Base-by-base conservation (phyloP, 2,888 invertebrate species). In the Volucella inflata region DNA sequence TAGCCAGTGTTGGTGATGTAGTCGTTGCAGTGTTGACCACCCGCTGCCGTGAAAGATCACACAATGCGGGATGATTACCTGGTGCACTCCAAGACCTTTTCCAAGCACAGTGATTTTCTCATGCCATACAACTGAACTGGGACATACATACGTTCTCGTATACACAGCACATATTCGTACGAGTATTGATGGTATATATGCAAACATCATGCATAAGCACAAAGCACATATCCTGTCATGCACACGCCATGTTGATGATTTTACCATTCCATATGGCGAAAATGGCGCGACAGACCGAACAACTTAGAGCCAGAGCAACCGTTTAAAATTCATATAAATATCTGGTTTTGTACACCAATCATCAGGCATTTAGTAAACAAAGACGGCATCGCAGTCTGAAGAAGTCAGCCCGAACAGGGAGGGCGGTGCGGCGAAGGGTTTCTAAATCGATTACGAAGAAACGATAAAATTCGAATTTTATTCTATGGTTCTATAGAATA, bases 61-160 rank as follows among this genome's bases (percentile, higher is more conserved):
- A 85, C 81, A 85, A 85, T 85, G 81, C 85, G 80, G 85, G 85
- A 74, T 85, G 85, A 85, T 85, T 81, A 76, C 85, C 76, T 80
- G 80, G 42, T 75, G 84, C 70, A 84, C 74, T 65, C 42, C 59
- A 60, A 76, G 80, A 79, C 78, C 74, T 74, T 79, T 60, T 44
- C 30, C 14, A 42, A 38, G 57, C 50, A 10, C 38, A 48, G 30
- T 57, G 44, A 57, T 71, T 82, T 71, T 71, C 65, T 36, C 64
- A 57, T 62, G 72, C 53, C 59, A n/a, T 46, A 64, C 78, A 68
- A 74, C 64, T 64, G 75, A 68, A 74, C 64, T 64, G 75, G 68
- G 78, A 74, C 74, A 75, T 38, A 53, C 21, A 21, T 38, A 53
- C 21, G 4, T 4, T 21, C 21, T 21, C 21, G 21, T 21, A 2